Base-by-base conservation (phyloP, 2,797 vertebrate genomes). In the Tragelaphus eurycerus region DNA sequence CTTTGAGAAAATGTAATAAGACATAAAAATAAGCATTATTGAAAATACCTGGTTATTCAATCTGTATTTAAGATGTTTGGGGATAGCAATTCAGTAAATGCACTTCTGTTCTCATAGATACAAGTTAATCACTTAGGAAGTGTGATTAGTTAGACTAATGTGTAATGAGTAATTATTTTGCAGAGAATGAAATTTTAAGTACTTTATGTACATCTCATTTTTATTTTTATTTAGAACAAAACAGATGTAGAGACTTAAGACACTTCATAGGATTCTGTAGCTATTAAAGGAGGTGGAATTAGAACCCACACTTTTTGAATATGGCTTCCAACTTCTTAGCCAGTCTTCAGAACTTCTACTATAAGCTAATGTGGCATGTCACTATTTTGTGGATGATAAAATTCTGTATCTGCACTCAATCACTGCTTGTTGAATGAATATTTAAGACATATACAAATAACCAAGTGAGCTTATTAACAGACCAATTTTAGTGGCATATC, bases 181-280 rank as follows among this genome's bases (percentile, higher is more conserved):
- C 67, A 52, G 4, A 59, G 84, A 96, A 95, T 55, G 27, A 4
- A 34, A 88, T 79, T 81, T 10, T 71, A 93, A 86, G 38, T 88
- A 16, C 11, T 78, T 95, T 71, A 34, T 64, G 34, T 0, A 55
- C 4, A 76, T 82, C 1, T 81, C 14, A 60, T 15, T 96, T 43
- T 74, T 86, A 95, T 78, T 94, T 31, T 2, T 71, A 90, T 78
- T 86, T 96, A 92, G 90, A n/a, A 76, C 9, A 93, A 71, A 23
- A 92, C 14, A 95, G 16, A 43, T 43, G 57, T 19, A 89, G 15
- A 89, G 12, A 88, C 7, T 27, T 48, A 59, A 94, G 31, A 57
- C 0, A 59, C 19, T 78, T 64, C 7, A 62, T 3, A 74, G 79
- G 48, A 62, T 87, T 87, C 64, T 87, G 11, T 2, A 92, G 38